Percentiles rank a stretch among this genome's conserved stretches.
phyloP scores from a whole-genome alignment of 1,140 invertebrate species.

The Nebria ingens region DNA sequence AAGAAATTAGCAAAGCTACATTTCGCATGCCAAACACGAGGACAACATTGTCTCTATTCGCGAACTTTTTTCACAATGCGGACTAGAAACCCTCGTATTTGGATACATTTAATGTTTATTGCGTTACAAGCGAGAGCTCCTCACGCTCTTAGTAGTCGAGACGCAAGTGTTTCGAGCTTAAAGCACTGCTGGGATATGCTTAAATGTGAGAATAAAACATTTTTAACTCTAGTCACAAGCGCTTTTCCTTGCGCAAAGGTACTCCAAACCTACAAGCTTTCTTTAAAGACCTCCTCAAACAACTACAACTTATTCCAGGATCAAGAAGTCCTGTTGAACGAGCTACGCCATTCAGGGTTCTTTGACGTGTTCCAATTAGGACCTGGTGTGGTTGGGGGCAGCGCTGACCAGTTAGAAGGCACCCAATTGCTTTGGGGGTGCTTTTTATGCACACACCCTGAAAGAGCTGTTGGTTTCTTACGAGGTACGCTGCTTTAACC shows the following conservation, averaged over 20 bases:
- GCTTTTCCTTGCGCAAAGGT: conserved; percentile 75
- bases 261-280: too few species aligned
- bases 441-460: conserved; percentile 85
- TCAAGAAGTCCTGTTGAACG: conserved; percentile 72
- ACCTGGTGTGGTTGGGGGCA: conserved; percentile 36
- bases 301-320: conserved; percentile 43
- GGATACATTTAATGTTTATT: conserved; percentile 94
- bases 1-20: conserved; percentile 80
- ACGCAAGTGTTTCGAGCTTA: conserved; percentile 69
- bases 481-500: too few species aligned
- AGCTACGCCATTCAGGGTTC: conserved; percentile 75
- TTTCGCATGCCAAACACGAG: conserved; percentile 78
- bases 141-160: conserved; percentile 70
- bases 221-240: conserved; percentile 82
- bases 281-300: too few species aligned
- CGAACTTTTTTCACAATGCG: conserved; percentile 76
- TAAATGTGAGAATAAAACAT: conserved; percentile 80
- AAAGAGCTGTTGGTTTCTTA: conserved; percentile 71
- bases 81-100: conserved; percentile 75
- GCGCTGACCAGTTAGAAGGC: conserved; percentile 31
- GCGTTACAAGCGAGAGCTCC: conserved; percentile 74
- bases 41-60: conserved; percentile 82
- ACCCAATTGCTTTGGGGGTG: conserved; percentile 60
- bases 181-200: conserved; percentile 90
- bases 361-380: conserved; percentile 85